phyloP scores from a whole-genome alignment of 2,797 vertebrate genomes.

The Sternotherus odoratus region DNA sequence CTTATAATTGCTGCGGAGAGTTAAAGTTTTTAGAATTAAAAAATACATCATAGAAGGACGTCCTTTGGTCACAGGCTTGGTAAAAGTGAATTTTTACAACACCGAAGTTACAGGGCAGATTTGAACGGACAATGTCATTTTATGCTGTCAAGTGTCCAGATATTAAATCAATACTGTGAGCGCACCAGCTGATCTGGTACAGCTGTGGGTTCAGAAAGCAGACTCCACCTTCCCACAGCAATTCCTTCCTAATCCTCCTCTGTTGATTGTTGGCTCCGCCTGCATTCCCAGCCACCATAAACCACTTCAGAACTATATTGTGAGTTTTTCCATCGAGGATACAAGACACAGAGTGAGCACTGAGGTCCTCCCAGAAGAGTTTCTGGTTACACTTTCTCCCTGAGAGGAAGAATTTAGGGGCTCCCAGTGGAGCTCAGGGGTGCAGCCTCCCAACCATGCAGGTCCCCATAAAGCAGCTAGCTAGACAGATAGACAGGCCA shows the following conservation, averaged over 20 bases:
- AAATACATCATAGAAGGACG: not conserved
- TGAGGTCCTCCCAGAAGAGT: too few species aligned
- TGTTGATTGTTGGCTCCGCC: too few species aligned
- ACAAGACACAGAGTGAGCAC: too few species aligned
- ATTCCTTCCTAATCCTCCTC: not conserved
- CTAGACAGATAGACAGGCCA: not conserved
- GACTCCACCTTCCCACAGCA: not conserved
- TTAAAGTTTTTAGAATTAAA: not conserved
- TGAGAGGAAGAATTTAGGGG: fast-evolving
- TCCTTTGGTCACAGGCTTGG: not conserved
- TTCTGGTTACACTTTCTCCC: not conserved
- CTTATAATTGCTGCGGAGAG: not conserved
- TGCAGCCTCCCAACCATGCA: fast-evolving
- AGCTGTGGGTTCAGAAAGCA: not conserved
- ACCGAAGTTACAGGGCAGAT: not conserved
- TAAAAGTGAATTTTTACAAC: not conserved
- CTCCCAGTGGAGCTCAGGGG: not conserved
- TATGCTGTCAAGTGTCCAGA: not conserved
- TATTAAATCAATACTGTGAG: not conserved
- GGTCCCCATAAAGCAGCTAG: not conserved
- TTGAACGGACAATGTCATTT: not conserved
- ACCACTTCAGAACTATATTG: not conserved
- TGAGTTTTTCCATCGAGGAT: too few species aligned
- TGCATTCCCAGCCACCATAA: not conserved
- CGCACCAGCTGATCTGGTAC: not conserved